Evolutionary conservation across 2,797 vertebrate species (phyloP).

Genomic region (Thripadectes ignobilis): DNA sequence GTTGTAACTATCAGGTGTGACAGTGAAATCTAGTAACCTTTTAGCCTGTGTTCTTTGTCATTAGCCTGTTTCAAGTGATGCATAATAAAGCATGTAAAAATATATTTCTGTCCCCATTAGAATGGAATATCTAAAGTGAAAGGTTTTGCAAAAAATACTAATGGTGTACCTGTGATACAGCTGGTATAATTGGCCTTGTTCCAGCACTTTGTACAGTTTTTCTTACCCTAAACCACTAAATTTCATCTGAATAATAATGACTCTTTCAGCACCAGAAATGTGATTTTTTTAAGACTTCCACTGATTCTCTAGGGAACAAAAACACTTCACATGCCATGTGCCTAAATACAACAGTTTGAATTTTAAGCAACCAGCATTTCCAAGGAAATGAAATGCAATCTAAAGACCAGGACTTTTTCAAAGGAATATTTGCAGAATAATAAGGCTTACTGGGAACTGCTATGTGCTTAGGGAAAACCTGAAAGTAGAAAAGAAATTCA

Average conservation of each 20-base stretch:
- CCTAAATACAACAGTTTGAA: constrained; percentile 43
- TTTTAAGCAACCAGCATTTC: constrained; percentile 43
- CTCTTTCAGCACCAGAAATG: background rate
- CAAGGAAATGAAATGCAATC: constrained; percentile 47
- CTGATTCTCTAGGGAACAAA: background rate
- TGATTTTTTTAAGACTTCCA: background rate
- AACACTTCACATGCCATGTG: background rate
- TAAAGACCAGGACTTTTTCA: constrained; percentile 30
- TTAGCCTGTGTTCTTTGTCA: background rate
- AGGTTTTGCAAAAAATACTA: background rate
- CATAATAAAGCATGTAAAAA: background rate
- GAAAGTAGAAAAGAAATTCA: background rate
- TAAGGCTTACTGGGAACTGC: constrained; percentile 4
- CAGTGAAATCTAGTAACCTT: background rate
- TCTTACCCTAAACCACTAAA: background rate
- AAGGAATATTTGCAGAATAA: constrained; percentile 47
- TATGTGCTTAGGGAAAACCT: constrained; percentile 4
- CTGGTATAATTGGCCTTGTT: background rate
- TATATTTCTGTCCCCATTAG: background rate
- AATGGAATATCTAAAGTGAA: background rate
- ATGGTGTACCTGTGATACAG: background rate
- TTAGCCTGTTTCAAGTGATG: background rate
- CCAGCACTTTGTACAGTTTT: background rate
- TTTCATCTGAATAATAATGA: background rate
- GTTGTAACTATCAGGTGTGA: background rate